Conservation (phyloP, 2,888 invertebrate genomes). For the Cerastoderma edule region DNA sequence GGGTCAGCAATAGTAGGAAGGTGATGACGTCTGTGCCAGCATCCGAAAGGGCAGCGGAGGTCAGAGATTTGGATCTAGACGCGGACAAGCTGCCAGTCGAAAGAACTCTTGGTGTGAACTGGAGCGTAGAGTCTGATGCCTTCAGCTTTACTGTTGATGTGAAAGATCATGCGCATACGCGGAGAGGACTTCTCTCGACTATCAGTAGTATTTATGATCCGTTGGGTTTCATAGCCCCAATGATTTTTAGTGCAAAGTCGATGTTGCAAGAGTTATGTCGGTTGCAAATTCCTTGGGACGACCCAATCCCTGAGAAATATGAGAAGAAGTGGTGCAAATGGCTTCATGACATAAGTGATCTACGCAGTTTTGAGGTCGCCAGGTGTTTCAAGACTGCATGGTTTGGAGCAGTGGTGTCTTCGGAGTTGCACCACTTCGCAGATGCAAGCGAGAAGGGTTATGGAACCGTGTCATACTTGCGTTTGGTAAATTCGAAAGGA, state of each 20-base stretch:
- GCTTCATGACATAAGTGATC: too few species aligned
- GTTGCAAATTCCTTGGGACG: too few species aligned
- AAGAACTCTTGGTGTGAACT: constrained; percentile 46
- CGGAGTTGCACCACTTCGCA: too few species aligned
- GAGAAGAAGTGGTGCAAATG: too few species aligned
- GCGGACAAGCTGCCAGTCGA: constrained; percentile 39
- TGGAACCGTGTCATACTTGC: too few species aligned
- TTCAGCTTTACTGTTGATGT: constrained; percentile 40
- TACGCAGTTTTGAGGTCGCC: too few species aligned
- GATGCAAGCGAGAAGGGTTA: too few species aligned
- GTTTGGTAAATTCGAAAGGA: too few species aligned
- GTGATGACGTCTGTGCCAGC: constrained; percentile 54
- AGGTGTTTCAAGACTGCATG: too few species aligned
- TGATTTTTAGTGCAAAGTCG: constrained; percentile 27
- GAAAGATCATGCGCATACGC: constrained; percentile 43
- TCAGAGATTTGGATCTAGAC: constrained; percentile 35
- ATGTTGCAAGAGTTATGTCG: constrained; percentile 34
- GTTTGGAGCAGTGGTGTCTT: too few species aligned
- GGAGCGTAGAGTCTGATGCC: constrained; percentile 34
- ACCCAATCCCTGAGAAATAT: too few species aligned
- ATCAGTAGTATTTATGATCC: constrained; percentile 56
- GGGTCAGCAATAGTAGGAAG: constrained; percentile 45
- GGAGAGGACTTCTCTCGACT: constrained; percentile 48
- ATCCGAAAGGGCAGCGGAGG: constrained; percentile 37
- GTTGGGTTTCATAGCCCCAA: constrained; percentile 44